phyloP scores from a whole-genome alignment of 2,888 invertebrate species.

The Macrosoma leucophasiata region DNA sequence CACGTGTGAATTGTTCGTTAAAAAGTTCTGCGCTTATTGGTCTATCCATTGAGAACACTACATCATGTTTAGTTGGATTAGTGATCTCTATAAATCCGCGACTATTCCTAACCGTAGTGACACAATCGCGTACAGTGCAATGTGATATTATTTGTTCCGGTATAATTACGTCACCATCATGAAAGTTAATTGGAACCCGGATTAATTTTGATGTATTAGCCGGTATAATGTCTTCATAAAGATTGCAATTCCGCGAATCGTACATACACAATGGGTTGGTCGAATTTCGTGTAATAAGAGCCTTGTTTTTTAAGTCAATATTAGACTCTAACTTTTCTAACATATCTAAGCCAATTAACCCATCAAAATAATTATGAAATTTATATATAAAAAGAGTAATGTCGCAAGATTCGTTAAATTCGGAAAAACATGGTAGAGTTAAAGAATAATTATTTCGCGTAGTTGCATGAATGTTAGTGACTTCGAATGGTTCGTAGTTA shows the following conservation, averaged over 20 bases:
- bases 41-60: too few relatives aligned
- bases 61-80: too few relatives aligned
- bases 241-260: slow-evolving; percentile 18
- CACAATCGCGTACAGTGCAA: slow-evolving; percentile 7
- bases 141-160: slow-evolving; percentile 7
- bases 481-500: slow-evolving; percentile 27
- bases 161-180: slow-evolving; percentile 7
- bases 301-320: slow-evolving; percentile 12
- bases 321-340: slow-evolving; percentile 21
- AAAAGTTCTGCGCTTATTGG: too few relatives aligned
- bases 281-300: slow-evolving; percentile 4
- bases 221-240: slow-evolving; percentile 5
- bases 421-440: slow-evolving; percentile 23
- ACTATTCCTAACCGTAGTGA: slow-evolving; percentile 10
- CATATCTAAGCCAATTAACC: slow-evolving; percentile 23
- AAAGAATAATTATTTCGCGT: slow-evolving; percentile 28
- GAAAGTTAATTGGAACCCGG: slow-evolving; percentile 1
- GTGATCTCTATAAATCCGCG: slow-evolving; percentile 7
- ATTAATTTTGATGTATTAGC: slow-evolving; percentile 2
- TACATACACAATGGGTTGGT: slow-evolving; percentile 10
- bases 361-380: slow-evolving; percentile 11
- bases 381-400: slow-evolving; percentile 11
- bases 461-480: slow-evolving; percentile 27
- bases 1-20: too few relatives aligned
- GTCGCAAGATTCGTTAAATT: slow-evolving; percentile 14